phyloP scores from a whole-genome alignment of 2,113 vertebrate species.

The Grammomys dolichurus region DNA sequence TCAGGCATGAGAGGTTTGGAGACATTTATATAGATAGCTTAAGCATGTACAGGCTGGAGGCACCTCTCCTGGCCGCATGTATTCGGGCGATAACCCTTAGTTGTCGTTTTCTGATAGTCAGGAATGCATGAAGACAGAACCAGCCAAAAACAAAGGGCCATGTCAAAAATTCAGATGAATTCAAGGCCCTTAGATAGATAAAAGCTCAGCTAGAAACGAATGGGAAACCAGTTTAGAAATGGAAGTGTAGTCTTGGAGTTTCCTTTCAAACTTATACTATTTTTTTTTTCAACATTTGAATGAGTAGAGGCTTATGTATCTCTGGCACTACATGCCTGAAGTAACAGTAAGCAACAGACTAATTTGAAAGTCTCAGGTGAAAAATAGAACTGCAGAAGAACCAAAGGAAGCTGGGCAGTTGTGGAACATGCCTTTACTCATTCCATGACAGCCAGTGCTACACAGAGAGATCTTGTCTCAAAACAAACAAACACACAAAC shows the following conservation, averaged over 20 bases:
- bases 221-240: not conserved
- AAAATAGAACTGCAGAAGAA: conserved; percentile 20
- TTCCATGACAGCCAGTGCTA: too few species aligned
- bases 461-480: too few species aligned
- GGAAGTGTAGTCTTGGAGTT: not conserved
- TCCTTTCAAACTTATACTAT: not conserved
- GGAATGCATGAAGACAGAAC: conserved; percentile 43
- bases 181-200: conserved; percentile 26
- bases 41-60: not conserved
- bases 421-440: too few species aligned
- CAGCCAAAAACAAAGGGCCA: conserved; percentile 49
- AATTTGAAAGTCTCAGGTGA: conserved; percentile 23
- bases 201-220: not conserved
- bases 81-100: not conserved
- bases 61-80: conserved; percentile 21
- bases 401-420: not conserved
- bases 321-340: not conserved
- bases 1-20: conserved; percentile 25
- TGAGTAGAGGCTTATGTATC: not conserved
- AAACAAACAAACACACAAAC: too few species aligned
- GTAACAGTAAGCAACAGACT: not conserved
- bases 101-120: not conserved
- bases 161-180: not conserved
- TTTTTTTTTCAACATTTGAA: not conserved
- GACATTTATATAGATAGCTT: conserved; percentile 36